Evolutionary conservation across 2,888 invertebrate genomes (phyloP).

Genomic region (Acanthosepion esculentum): DNA sequence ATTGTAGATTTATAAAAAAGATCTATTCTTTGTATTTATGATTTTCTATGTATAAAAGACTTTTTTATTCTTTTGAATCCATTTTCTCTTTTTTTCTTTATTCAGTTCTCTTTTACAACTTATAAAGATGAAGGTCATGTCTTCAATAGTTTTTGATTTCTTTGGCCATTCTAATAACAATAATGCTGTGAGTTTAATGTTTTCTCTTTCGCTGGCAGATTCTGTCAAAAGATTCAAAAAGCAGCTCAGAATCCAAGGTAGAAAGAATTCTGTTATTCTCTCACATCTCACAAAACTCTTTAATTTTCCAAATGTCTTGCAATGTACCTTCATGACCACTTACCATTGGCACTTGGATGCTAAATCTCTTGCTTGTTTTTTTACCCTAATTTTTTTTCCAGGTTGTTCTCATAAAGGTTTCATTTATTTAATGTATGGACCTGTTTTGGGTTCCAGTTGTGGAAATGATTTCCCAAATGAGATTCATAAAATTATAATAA

Average conservation of each 20-base stretch:
- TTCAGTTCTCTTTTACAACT: too few relatives aligned
- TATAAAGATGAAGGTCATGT: too few relatives aligned
- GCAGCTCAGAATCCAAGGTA: conserved; percentile 44
- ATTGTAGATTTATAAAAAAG: too few relatives aligned
- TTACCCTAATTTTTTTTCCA: not conserved
- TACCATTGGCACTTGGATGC: not conserved
- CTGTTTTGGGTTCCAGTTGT: too few relatives aligned
- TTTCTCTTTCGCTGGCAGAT: conserved; percentile 44
- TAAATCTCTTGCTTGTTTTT: not conserved
- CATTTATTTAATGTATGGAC: too few relatives aligned
- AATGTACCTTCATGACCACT: not conserved
- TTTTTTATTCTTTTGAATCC: too few relatives aligned
- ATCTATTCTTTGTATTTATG: too few relatives aligned
- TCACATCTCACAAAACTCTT: not conserved
- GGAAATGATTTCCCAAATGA: too few relatives aligned
- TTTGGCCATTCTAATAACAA: not conserved
- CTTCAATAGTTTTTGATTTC: not conserved
- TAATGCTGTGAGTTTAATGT: not conserved
- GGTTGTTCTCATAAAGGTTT: not conserved
- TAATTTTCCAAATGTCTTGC: not conserved
- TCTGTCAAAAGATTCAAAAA: conserved; percentile 39
- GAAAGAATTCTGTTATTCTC: not conserved
- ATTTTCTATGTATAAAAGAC: too few relatives aligned
- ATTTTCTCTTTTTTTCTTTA: too few relatives aligned
- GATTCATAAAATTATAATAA: too few relatives aligned